Evolutionary conservation across 2,113 vertebrate genomes (phyloP), one percentile per base, ranked within the genome.

Genomic region (Hemibates koningsi): DNA sequence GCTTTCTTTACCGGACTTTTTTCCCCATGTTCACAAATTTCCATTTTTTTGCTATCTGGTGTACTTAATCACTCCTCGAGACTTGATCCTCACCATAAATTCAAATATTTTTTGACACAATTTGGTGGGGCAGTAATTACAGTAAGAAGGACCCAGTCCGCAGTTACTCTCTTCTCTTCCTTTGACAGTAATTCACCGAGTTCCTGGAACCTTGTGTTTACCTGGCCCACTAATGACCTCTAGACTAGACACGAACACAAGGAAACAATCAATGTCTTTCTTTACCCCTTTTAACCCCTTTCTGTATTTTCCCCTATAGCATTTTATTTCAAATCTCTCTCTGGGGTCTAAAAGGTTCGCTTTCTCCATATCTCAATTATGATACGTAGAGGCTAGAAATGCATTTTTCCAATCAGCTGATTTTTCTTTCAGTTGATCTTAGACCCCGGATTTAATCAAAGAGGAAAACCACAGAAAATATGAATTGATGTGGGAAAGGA

Each of bases 401-500:
- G 1, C 63, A 21, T 38, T 68, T 68, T 68, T 68, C 4, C 4
- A 38, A n/a, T 63, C 32, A 3, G 59, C 4, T n/a, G 59, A 36
- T n/a, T 66, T 66, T 66, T 66, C 0, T 38, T 66, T 66, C 6
- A 38, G 61, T 12, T 66, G 32, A 38, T 68, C 3, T 68, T 68
- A 68, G 34, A 38, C 61, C 4, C 1, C 11, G 38, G 61, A 66
- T 66, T 38, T 11, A 66, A 21, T 21, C 34, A 38, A n/a, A 4
- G 6, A 66, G 61, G 32, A 36, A 36, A 66, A 66, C 61, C 61
- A 66, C 32, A 36, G 9, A n/a, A 66, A 36, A 66, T n/a, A 66
- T 66, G 12, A 5, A 66, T 36, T 1, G 6, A 36, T 63, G 59
- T 36, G 0, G 29, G 0, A 66, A 66, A 66, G 17, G 17, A 66